Conservation (phyloP, 2,113 vertebrate genomes). For the Zingel zingel region DNA sequence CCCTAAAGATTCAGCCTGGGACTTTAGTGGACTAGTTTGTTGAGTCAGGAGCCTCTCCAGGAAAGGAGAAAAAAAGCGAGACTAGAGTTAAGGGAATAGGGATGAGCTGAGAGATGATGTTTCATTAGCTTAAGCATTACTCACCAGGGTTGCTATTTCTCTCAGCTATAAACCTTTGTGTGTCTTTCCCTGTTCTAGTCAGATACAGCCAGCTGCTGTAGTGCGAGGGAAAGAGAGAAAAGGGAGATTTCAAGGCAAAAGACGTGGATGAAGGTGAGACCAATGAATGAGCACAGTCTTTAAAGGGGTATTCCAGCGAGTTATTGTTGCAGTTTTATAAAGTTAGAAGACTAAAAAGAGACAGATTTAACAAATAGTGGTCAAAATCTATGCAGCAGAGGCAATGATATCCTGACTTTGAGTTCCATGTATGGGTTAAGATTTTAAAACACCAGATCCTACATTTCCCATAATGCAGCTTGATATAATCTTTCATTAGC, state of each 20-base stretch:
- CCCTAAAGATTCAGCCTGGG: conserved; percentile 9
- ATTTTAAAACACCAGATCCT: not conserved
- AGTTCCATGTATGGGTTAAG: not conserved
- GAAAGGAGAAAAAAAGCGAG: conserved; percentile 28
- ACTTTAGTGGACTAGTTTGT: conserved; percentile 39
- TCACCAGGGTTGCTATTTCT: conserved; percentile 62
- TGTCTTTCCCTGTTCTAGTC: conserved; percentile 28
- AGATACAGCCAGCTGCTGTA: conserved; percentile 14
- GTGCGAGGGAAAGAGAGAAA: not conserved
- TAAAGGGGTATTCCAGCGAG: not conserved
- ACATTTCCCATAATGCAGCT: not conserved
- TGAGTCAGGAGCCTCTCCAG: conserved; percentile 52
- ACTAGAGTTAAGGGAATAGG: conserved; percentile 29
- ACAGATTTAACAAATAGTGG: not conserved
- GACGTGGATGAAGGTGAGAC: not conserved
- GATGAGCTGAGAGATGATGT: conserved; percentile 60
- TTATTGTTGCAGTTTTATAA: not conserved
- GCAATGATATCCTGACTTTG: not conserved
- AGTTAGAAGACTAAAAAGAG: not conserved
- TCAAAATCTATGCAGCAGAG: not conserved
- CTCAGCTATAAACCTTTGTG: conserved; percentile 52
- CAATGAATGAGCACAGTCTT: conserved; percentile 8
- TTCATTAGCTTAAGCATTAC: conserved; percentile 75
- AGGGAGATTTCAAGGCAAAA: not conserved
- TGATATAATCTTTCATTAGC: not conserved